phyloP scores from a whole-genome alignment of 2,113 vertebrate genomes.

The Calyptomena viridis region DNA sequence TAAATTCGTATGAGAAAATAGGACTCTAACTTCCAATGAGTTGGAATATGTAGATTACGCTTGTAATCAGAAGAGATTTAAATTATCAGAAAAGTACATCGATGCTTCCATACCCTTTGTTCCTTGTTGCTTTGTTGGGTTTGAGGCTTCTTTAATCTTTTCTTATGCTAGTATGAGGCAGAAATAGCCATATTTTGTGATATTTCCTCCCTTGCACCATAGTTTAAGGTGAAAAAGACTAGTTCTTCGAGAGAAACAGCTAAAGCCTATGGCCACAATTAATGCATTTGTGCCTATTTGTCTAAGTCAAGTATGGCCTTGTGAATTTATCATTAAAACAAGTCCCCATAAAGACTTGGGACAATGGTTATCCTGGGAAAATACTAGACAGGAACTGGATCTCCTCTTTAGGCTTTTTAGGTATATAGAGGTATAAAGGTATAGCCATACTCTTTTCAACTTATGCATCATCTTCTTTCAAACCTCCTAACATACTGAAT shows the following conservation, averaged over 20 bases:
- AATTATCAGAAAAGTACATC: not conserved
- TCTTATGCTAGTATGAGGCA: not conserved
- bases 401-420: not conserved
- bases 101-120: not conserved
- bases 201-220: not conserved
- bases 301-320: not conserved
- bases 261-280: not conserved
- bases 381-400: not conserved
- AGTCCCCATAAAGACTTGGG: not conserved
- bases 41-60: not conserved
- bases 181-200: not conserved
- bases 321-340: not conserved
- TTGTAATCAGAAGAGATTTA: not conserved
- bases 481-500: not conserved
- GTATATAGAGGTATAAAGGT: not conserved
- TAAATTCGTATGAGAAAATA: not conserved
- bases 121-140: not conserved
- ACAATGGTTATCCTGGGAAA: not conserved
- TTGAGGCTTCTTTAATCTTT: not conserved
- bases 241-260: not conserved
- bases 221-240: not conserved
- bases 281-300: not conserved
- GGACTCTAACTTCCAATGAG: not conserved
- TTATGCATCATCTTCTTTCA: not conserved
- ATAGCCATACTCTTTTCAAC: not conserved